phyloP scores from a whole-genome alignment of 53 echinoderm and acorn worm species.

The Temnopleurus reevesii region DNA sequence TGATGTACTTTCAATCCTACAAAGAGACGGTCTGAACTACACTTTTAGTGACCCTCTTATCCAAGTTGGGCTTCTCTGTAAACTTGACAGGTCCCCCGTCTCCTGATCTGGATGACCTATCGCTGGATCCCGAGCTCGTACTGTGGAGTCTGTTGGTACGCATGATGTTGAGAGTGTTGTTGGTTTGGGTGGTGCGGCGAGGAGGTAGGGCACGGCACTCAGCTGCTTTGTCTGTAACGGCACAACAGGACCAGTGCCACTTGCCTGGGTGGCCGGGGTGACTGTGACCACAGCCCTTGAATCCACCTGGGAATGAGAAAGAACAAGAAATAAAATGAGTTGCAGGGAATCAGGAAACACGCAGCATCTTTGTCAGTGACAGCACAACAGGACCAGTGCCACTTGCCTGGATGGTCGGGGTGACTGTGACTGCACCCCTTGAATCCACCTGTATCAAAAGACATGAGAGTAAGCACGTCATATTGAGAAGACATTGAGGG shows the following conservation, averaged over 20 bases:
- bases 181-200: not conserved
- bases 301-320: constrained; percentile 71
- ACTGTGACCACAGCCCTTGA: constrained; percentile 94
- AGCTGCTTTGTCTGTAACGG: constrained; percentile 58
- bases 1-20: not conserved
- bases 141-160: constrained; percentile 18
- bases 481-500: too few relatives aligned
- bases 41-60: not conserved
- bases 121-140: constrained; percentile 49
- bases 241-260: constrained; percentile 98
- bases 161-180: not conserved
- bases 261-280: constrained; percentile 92
- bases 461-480: too few relatives aligned
- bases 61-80: not conserved
- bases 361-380: constrained; percentile 63
- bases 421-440: constrained; percentile 95
- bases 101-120: constrained; percentile 19
- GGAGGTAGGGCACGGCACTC: constrained; percentile 33
- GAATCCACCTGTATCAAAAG: constrained; percentile 94
- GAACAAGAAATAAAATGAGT: not conserved
- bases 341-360: too few relatives aligned
- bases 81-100: not conserved
- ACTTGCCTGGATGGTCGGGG: constrained; percentile 85
- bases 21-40: constrained; percentile 27
- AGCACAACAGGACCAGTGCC: constrained; percentile 98